Percentiles rank a stretch among this genome's conserved stretches.
Conservation (phyloP, 2,797 vertebrate genomes). For the Siniperca undulata region DNA sequence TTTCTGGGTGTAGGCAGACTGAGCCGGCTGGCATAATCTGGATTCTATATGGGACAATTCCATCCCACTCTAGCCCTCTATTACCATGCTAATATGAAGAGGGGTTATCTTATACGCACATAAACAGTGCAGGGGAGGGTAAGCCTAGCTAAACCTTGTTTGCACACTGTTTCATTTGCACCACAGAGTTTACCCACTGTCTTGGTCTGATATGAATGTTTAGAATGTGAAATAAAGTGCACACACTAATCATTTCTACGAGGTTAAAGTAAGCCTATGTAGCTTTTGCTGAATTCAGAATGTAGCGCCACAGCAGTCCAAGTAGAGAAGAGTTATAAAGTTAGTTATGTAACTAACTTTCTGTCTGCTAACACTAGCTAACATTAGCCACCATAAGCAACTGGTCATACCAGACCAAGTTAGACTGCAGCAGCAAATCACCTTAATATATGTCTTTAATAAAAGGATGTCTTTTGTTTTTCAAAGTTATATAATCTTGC, state of each 20-base stretch:
- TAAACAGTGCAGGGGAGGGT: slow-evolving; percentile 24
- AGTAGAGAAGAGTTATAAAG: too few species aligned
- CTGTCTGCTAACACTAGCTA: too few species aligned
- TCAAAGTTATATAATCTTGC: too few species aligned
- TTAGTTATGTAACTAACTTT: too few species aligned
- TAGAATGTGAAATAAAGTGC: background rate
- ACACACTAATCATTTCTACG: background rate
- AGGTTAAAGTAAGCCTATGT: background rate
- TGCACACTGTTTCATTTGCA: background rate
- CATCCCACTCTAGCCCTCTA: slow-evolving; percentile 52
- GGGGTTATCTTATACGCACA: slow-evolving; percentile 17
- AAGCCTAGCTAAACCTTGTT: slow-evolving; percentile 1
- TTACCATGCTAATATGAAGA: slow-evolving; percentile 35
- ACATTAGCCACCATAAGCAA: too few species aligned
- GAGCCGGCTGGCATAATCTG: slow-evolving; percentile 77
- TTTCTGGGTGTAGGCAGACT: slow-evolving; percentile 76
- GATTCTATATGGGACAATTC: slow-evolving; percentile 80
- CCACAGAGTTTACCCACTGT: background rate
- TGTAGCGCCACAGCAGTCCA: background rate
- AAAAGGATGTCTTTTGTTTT: too few species aligned
- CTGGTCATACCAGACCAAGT: too few species aligned
- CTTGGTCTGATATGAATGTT: background rate
- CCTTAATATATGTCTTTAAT: too few species aligned
- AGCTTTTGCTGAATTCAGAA: background rate
- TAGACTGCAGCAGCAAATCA: too few species aligned